Evolutionary conservation across 2,113 vertebrate genomes (phyloP).

Genomic region (Gnathonemus echidnorhynchus): DNA sequence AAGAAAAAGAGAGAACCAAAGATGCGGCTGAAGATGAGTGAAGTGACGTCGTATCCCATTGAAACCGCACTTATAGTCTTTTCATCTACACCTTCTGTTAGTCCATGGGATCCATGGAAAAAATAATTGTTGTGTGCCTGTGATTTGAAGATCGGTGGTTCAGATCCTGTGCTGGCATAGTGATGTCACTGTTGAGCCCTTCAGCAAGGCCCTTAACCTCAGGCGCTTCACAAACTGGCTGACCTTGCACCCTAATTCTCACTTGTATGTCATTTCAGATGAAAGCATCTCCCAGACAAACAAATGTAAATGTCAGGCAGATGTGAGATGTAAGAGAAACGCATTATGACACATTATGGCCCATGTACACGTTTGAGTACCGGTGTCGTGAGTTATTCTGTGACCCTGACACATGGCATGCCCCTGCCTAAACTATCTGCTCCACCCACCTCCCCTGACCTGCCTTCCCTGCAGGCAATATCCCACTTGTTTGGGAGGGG

Average conservation of each 20-base stretch:
- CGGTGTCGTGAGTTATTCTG: not conserved
- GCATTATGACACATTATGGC: not conserved
- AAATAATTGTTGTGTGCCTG: not conserved
- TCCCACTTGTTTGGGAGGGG: not conserved
- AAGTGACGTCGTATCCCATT: slow-evolving; percentile 42
- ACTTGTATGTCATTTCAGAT: not conserved
- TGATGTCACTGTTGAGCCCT: not conserved
- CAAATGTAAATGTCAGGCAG: not conserved
- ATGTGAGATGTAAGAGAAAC: not conserved
- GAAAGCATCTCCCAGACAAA: not conserved
- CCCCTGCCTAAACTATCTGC: not conserved
- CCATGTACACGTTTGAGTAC: not conserved
- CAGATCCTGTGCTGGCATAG: not conserved
- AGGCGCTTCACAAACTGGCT: not conserved
- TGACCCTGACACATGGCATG: not conserved
- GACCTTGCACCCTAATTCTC: not conserved
- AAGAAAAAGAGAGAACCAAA: slow-evolving; percentile 16
- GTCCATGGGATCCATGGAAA: not conserved
- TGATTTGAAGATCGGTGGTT: not conserved
- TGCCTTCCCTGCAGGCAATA: not conserved
- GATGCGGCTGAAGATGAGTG: slow-evolving; percentile 32
- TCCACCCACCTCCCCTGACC: not conserved
- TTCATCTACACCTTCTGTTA: slow-evolving; percentile 13
- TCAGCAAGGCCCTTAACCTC: not conserved
- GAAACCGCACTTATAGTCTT: slow-evolving; percentile 35